These are phyloP conservation scores for Nautilus pompilius DNA, from an alignment of 1,140 invertebrate genomes.

Conservation along the genomic window DNA sequence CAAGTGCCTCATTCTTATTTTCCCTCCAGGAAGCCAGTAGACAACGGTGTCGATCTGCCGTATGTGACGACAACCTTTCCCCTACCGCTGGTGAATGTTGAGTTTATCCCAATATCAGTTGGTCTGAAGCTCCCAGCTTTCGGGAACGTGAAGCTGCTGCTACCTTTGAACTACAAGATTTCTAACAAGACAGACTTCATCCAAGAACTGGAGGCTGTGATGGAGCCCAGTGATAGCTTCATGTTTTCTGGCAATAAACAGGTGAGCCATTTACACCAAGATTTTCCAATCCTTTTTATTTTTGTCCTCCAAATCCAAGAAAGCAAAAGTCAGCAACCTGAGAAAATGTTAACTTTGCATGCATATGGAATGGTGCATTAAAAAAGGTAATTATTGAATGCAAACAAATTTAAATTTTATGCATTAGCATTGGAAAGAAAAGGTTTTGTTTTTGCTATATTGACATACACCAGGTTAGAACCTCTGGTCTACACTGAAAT, in stretches of 20 bases:
- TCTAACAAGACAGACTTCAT: slow-evolving; percentile 70
- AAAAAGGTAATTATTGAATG: too few relatives aligned
- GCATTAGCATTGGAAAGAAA: too few relatives aligned
- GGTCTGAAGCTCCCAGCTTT: slow-evolving; percentile 71
- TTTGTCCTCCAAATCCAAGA: too few relatives aligned
- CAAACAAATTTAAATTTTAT: too few relatives aligned
- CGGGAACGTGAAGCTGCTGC: slow-evolving; percentile 66
- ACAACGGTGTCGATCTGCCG: slow-evolving; percentile 12
- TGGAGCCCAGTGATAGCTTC: slow-evolving; percentile 81
- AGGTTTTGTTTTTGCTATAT: too few relatives aligned
- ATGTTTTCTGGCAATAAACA: slow-evolving; percentile 90
- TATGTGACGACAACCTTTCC: slow-evolving; percentile 50
- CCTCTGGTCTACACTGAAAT: too few relatives aligned
- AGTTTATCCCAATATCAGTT: slow-evolving; percentile 69
- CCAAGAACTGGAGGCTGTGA: slow-evolving; percentile 69
- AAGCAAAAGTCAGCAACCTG: too few relatives aligned
- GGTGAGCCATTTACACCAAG: slow-evolving; percentile 52
- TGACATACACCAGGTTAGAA: too few relatives aligned
- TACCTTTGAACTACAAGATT: slow-evolving; percentile 66
- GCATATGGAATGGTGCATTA: too few relatives aligned
- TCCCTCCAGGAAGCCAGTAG: too few relatives aligned
- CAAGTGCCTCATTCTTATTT: too few relatives aligned
- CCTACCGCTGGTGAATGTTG: slow-evolving; percentile 55
- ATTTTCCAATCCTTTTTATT: neutral
- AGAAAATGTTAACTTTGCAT: too few relatives aligned